Evolutionary conservation across 2,888 invertebrate species (phyloP).

Genomic region (Phyllotreta striolata): DNA sequence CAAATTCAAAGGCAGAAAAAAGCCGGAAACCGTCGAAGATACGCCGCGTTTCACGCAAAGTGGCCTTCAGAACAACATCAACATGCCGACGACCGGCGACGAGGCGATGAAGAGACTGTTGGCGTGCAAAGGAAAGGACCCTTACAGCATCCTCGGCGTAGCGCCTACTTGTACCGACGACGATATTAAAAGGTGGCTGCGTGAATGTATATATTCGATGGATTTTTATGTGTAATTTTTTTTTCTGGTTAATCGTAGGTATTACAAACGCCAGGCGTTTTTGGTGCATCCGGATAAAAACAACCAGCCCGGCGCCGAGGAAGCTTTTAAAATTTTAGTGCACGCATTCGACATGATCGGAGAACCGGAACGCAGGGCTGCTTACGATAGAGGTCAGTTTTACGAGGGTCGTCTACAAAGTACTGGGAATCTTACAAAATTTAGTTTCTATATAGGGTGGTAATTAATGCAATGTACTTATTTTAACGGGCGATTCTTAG

Average conservation of each 20-base stretch:
- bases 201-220: not conserved
- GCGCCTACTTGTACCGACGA: constrained; percentile 89
- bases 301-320: constrained; percentile 93
- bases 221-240: not conserved
- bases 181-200: constrained; percentile 78
- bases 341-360: constrained; percentile 96
- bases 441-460: too few species aligned
- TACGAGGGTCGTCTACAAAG: too few species aligned
- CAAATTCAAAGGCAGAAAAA: constrained; percentile 54
- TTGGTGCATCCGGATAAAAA: constrained; percentile 97
- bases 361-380: constrained; percentile 73
- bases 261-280: constrained; percentile 93
- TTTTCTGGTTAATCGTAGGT: constrained; percentile 54
- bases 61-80: constrained; percentile 75
- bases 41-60: constrained; percentile 61
- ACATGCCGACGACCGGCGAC: constrained; percentile 88
- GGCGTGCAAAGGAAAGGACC: constrained; percentile 95
- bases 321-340: constrained; percentile 94
- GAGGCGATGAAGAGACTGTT: constrained; percentile 90
- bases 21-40: constrained; percentile 59
- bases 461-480: too few species aligned
- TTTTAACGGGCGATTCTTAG: too few species aligned
- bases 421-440: too few species aligned
- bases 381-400: constrained; percentile 60
- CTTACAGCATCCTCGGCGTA: constrained; percentile 81